Conservation (phyloP, 2,888 invertebrate species). For the Oxycera nigricornis region DNA sequence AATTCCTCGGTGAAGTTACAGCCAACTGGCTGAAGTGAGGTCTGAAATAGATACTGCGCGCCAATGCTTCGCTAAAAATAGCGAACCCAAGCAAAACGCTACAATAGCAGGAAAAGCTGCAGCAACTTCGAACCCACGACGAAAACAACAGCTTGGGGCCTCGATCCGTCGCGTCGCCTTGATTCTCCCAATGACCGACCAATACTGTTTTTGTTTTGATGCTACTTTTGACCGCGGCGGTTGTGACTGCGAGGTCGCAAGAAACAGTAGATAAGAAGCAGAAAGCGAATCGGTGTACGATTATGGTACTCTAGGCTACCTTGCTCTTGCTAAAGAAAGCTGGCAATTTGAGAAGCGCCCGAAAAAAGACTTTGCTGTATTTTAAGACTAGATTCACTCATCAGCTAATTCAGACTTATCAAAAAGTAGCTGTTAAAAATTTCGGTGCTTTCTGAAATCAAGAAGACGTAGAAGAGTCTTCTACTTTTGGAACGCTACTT, state of each 20-base stretch:
- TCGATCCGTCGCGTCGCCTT: conserved; percentile 1
- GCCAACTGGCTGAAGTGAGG: background rate
- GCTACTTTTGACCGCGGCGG: conserved; percentile 18
- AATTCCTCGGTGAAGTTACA: no score
- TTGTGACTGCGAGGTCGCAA: background rate
- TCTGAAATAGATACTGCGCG: background rate
- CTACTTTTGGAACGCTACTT: no score
- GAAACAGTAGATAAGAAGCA: background rate
- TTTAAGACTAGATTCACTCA: no score
- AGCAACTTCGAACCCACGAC: background rate
- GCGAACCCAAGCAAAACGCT: background rate
- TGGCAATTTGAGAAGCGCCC: no score
- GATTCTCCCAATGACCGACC: conserved; percentile 8
- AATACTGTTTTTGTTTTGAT: conserved; percentile 16
- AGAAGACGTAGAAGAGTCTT: no score
- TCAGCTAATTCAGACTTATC: no score
- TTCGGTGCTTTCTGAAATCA: no score
- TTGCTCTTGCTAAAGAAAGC: no score
- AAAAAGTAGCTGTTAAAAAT: no score
- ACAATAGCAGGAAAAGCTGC: background rate
- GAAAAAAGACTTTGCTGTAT: no score
- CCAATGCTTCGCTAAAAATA: background rate
- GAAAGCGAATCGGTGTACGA: background rate
- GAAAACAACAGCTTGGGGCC: conserved; percentile 6
- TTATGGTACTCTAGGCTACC: no score